Base-by-base conservation (phyloP, 1,140 invertebrate genomes). In the Penaeus indicus region DNA sequence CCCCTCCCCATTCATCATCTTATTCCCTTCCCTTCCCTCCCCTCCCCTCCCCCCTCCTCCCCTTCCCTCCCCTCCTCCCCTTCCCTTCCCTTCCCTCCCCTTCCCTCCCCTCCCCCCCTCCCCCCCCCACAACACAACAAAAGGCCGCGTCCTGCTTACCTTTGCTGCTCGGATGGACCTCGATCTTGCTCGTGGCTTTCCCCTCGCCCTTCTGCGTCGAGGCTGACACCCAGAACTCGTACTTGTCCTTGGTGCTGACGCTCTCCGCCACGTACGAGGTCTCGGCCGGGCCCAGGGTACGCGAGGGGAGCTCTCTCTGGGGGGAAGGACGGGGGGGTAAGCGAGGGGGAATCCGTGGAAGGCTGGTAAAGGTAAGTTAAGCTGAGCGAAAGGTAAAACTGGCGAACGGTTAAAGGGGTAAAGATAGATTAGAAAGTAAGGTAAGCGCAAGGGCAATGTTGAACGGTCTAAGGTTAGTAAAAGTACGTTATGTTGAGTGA, bases 151-250 rank as follows among this genome's bases (percentile, higher is more conserved):
- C 7, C 38, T 19, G 61, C 81, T 42, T 62, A 91, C 90, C 89
- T 78, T 92, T 90, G 89, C 90, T 54, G 85, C 87, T 90, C 3
- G 90, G 88, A 19, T 84, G 88, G 27, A 91, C 88, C 42, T 78
- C n/a, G 54, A 85, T 85, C 93, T 93, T 85, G 94, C 92, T 92
- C 94, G 94, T 91, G 94, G 94, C 42, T 94, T 93, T 93, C 64
- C 95, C 94, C 90, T 95, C 94, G 18, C 95, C 95, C 54, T 94
- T 93, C 92, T 94, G 93, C 13, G 94, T 95, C 10, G 94, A 94
- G 25, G 95, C 94, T 4, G 95, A 95, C 69, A 95, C 94, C 93
- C 95, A 95, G 86, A 95, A 94, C 90, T 95, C 94, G 89, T 95
- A 95, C n/a, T 94, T 93, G 90, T 94, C 93, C 79, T 93, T 93